phyloP scores from a whole-genome alignment of 2,888 invertebrate species.

The Congeria kusceri region DNA sequence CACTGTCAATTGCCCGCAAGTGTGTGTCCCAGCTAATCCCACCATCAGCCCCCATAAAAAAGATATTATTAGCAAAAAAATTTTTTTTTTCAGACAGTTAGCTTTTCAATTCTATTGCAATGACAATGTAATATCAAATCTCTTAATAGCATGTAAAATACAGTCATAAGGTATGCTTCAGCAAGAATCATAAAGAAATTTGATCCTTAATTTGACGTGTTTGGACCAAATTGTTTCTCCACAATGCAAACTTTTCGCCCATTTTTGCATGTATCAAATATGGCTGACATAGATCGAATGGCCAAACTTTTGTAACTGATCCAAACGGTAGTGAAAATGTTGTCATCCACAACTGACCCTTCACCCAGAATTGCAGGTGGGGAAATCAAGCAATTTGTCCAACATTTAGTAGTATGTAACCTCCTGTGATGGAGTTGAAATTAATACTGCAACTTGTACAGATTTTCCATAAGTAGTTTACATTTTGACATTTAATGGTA shows the following conservation, averaged over 20 bases:
- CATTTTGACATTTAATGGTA: no score
- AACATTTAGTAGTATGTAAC: constrained; percentile 5
- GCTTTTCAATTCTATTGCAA: constrained; percentile 28
- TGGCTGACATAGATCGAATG: constrained; percentile 15
- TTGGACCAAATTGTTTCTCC: constrained; percentile 25
- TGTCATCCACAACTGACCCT: constrained; percentile 19
- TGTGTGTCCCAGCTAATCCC: no score
- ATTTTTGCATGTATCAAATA: constrained; percentile 19
- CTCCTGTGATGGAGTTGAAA: constrained; percentile 2
- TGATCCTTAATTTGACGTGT: constrained; percentile 37
- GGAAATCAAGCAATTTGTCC: constrained; percentile 31
- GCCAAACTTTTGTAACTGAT: constrained; percentile 26
- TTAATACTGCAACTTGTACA: background rate
- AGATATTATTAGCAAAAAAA: no score
- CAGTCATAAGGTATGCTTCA: constrained; percentile 9
- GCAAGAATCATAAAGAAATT: constrained; percentile 22
- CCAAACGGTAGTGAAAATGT: background rate
- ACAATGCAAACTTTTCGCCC: constrained; percentile 9
- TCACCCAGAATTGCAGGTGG: constrained; percentile 42
- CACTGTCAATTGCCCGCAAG: no score
- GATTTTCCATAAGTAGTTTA: no score
- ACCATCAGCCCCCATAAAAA: no score
- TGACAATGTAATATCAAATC: constrained; percentile 34
- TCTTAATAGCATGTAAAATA: constrained; percentile 23
- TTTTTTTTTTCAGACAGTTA: no score